These are phyloP conservation scores for Eilema depressum DNA, from an alignment of 2,888 invertebrate genomes.

Conservation along the genomic window DNA sequence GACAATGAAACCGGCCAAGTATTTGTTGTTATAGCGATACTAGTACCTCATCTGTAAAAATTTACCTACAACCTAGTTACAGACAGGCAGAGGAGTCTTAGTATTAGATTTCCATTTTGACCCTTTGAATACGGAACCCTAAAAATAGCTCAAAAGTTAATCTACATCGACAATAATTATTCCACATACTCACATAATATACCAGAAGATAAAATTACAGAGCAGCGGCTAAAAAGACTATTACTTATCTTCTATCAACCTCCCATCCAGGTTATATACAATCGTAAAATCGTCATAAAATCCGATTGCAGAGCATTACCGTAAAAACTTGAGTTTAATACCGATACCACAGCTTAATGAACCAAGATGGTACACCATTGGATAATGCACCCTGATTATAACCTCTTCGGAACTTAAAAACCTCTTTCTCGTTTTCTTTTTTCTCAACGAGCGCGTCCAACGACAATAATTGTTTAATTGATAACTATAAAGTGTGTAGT, in stretches of 20 bases:
- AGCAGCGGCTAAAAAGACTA: slow-evolving; percentile 3
- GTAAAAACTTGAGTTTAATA: slow-evolving; percentile 40
- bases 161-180: not conserved
- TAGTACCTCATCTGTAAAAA: too few species aligned
- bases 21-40: too few species aligned
- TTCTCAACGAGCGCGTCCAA: slow-evolving; percentile 27
- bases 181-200: not conserved
- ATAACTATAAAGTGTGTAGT: slow-evolving; percentile 45
- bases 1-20: too few species aligned
- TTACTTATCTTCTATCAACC: slow-evolving; percentile 4
- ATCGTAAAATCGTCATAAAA: slow-evolving; percentile 49
- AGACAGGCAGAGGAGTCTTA: too few species aligned
- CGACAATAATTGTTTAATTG: slow-evolving; percentile 54
- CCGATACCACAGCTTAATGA: slow-evolving; percentile 38
- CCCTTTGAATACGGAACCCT: too few species aligned
- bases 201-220: not conserved
- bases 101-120: too few species aligned
- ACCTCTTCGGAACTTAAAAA: slow-evolving; percentile 38
- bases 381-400: slow-evolving; percentile 40
- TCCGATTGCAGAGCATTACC: slow-evolving; percentile 25
- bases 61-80: too few species aligned
- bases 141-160: slow-evolving; percentile 26
- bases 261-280: slow-evolving; percentile 14
- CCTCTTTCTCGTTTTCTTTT: slow-evolving; percentile 25
- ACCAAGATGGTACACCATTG: slow-evolving; percentile 34